Evolutionary conservation across 2,113 vertebrate genomes (phyloP).

Genomic region (Conger conger): DNA sequence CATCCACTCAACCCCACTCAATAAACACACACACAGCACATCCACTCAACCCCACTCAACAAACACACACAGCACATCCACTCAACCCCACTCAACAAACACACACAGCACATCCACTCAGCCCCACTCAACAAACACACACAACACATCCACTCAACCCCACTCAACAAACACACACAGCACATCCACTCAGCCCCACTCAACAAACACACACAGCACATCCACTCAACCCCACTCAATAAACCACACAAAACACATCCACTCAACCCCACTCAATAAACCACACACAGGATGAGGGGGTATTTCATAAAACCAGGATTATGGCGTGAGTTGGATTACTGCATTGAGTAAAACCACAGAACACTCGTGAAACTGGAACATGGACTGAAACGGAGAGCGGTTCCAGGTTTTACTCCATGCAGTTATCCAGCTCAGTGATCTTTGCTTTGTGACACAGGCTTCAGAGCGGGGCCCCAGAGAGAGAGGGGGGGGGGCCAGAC

Average conservation of each 20-base stretch:
- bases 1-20: too few relatives aligned
- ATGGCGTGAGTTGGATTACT: too few relatives aligned
- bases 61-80: neutral
- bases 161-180: neutral
- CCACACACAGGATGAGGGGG: conserved; percentile 11
- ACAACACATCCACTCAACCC: neutral
- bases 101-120: neutral
- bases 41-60: neutral
- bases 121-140: neutral
- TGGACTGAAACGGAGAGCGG: neutral
- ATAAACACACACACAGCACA: conserved; percentile 6
- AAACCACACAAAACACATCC: neutral
- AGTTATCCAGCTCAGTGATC: too few relatives aligned
- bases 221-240: too few relatives aligned
- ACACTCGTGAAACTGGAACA: neutral
- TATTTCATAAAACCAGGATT: too few relatives aligned
- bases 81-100: neutral
- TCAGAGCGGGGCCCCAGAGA: too few relatives aligned
- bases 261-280: neutral
- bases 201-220: neutral
- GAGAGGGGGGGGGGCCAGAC: too few relatives aligned
- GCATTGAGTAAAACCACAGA: too few relatives aligned
- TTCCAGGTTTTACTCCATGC: too few relatives aligned
- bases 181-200: conserved; percentile 14
- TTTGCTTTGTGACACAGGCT: too few relatives aligned